Evolutionary conservation across 2,113 vertebrate genomes (phyloP).

Genomic region (Nicator chloris): DNA sequence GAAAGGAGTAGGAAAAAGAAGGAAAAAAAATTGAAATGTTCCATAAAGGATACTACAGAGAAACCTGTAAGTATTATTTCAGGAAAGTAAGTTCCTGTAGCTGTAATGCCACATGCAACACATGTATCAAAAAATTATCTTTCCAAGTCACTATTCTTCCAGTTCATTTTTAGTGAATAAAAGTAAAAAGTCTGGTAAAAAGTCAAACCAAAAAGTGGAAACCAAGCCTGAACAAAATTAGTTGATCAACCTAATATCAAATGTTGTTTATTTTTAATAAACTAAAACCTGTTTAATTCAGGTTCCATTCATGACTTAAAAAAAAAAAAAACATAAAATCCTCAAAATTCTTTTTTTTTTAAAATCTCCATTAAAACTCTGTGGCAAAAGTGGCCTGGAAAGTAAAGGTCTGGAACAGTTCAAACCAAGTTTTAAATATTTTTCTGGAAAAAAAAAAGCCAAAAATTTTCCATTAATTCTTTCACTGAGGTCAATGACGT

Average conservation of each 20-base stretch:
- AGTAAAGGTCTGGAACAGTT: background rate
- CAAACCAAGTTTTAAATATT: background rate
- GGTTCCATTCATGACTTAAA: background rate
- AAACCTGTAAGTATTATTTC: background rate
- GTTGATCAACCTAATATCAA: background rate
- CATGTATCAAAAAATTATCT: background rate
- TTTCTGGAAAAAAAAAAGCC: background rate
- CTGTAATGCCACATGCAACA: background rate
- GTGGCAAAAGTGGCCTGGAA: background rate
- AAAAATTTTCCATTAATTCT: fast-evolving
- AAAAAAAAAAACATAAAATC: background rate
- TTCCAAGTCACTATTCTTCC: background rate
- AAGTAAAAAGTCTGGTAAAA: no score
- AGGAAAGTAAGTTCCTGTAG: background rate
- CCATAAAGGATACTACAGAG: background rate
- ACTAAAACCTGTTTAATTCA: background rate
- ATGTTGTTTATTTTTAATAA: background rate
- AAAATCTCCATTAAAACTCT: background rate
- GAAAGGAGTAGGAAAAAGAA: background rate
- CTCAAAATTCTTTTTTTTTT: fast-evolving
- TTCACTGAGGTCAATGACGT: background rate
- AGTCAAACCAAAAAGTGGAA: background rate
- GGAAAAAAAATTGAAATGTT: background rate
- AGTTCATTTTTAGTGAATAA: background rate
- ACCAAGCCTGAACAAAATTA: background rate